Evolutionary conservation across 2,113 vertebrate genomes (phyloP), one percentile per base, ranked within the genome.

Genomic region (Dicaeum eximium): DNA sequence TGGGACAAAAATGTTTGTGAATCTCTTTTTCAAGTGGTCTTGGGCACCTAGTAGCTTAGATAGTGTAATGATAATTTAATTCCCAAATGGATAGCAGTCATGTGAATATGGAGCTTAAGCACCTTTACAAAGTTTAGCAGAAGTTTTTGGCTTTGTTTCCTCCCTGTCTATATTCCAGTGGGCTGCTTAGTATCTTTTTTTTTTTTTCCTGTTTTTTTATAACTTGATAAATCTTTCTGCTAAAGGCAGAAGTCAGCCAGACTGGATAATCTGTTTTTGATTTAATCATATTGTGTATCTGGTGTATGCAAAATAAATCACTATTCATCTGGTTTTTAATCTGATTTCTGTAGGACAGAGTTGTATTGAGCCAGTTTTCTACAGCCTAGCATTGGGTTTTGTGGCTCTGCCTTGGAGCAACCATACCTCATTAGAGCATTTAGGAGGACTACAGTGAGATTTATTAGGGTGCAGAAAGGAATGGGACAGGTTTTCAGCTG

Each of bases 221-320:
- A 80, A 72, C 58, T 95, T 95, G 93, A 94, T 92, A 92, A 94
- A 97, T 95, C 90, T 96, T 88, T 83, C 79, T 96, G 38, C 82
- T 96, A 90, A 95, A 88, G 67, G 85, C 85, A 93, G 92, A 95
- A 95, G 93, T 96, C 95, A 93, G 90, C 90, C 94, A 96, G 92
- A 91, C 93, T 95, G 81, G 93, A 72, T 96, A 94, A 96, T 96
- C 95, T 96, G 94, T 93, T 95, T 93, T 95, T 97, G 92, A 96
- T 97, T 96, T 94, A 96, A 97, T 96, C 93, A 97, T 86, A 90
- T 83, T 82, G 81, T 86, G 91, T 92, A 93, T 96, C 95, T 97
- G 95, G 95, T 79, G 47, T 83, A 86, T 86, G 95, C 88, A 94
- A 95, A 96, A 95, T 94, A 96, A 96, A 95, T 96, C 95, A 94